Base-by-base conservation (phyloP, 2,888 invertebrate genomes). In the Oxycera nigricornis region DNA sequence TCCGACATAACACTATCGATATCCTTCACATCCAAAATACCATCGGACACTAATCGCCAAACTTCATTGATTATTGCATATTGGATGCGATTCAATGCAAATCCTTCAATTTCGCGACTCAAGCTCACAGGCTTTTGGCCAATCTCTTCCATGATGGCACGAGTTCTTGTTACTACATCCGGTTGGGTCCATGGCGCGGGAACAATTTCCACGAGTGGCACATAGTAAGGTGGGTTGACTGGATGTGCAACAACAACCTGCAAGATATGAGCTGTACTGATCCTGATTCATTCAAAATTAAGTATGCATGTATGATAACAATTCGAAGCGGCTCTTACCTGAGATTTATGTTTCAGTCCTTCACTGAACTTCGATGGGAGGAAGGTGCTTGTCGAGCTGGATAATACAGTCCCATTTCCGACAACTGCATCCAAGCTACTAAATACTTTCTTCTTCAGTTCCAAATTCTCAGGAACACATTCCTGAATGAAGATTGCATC, bases 181-280 rank as follows among this genome's bases (percentile, higher is more conserved):
- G 91, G 88, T 70, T 91, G 90, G 0, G 98, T 98, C 95, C 96
- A 97, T 2, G 96, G 94, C 0, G 97, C 94, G 0, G 97, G 97
- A 0, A 97, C 94, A 14, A 98, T 88, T 87, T 98, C 98, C 0
- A 97, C 95, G 57, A 98, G 86, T 0, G 97, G 96, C 26, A 97
- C 95, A 83, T 96, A 97, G 84, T 97, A 97, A 0, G 98, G 98
- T 3, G 98, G 98, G 84, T 98, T 98, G 1, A 97, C 95, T 85
- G 97, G 98, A 86, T 98, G 97, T 0, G 94, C 94, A 14, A 97
- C 94, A 26, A 85, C 74, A 17, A 83, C 77, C 84, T 84, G 26
- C 17, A 22, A 39, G 41, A 20, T 52, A 68, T 46, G 46, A 31
- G 17, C 17, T 22, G 2, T 20, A 55, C 24, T 55, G 24, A 39